Base-by-base conservation (phyloP, 2,113 vertebrate species). In the Pachycephala philippinensis region DNA sequence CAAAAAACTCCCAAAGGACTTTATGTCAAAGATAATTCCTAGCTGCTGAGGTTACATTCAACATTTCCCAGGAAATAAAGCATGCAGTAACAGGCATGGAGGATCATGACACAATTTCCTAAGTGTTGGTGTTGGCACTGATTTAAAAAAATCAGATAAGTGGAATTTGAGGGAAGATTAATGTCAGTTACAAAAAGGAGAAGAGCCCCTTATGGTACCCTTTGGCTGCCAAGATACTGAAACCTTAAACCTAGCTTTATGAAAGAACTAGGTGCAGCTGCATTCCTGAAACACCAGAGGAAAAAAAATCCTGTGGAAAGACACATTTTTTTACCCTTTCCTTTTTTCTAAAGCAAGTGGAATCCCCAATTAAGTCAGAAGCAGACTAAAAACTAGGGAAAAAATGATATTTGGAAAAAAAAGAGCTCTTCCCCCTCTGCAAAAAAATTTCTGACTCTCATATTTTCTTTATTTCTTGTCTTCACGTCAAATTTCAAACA, bases 381-480 rank as follows among this genome's bases (percentile, higher is more conserved):
- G 13, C 45, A 26, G 5, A 42, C 20, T 17, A 4, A 68, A 76
- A 76, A 31, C 16, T 10, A 17, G 21, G 27, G 2, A 9, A 28
- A 24, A 49, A 31, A 28, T 18, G 7, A 1, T 7, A 50, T 10
- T 8, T 42, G 6, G 13, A 2, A 13, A 30, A 30, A 59, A n/a
- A 28, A 16, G 3, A 42, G 3, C 6, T 31, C 13, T 57, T 50
- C 6, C 1, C 6, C 19, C 13, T 26, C 16, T 30, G 6, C 8
- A 35, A 57, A 57, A 27, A 19, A 13, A n/a, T 2, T 13, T 26
- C 42, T n/a, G 10, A 47, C 2, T 30, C 13, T 21, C 11, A 21
- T 21, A 13, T 50, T 50, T 35, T 35, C 18, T 59, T 42, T 24
- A 11, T 59, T 50, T 14, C 26, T 42, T 76, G 11, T 2, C 7